Percentiles rank a stretch among this genome's conserved stretches.
phyloP scores from a whole-genome alignment of 1,140 invertebrate species.

The Sminthurinus signatus region DNA sequence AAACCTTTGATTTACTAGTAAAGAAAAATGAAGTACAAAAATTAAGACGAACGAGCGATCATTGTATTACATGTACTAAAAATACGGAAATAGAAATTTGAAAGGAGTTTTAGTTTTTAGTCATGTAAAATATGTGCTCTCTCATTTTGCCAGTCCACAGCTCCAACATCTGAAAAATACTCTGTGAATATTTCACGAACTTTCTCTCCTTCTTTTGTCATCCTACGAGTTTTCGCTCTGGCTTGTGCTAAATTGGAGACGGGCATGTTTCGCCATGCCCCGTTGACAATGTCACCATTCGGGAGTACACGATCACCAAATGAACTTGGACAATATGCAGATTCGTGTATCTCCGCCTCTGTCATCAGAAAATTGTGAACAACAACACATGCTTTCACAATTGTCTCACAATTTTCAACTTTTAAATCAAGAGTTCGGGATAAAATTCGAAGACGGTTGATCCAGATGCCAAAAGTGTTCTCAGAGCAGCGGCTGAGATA shows the following conservation, averaged over 20 bases:
- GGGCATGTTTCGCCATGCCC: slow-evolving; percentile 4
- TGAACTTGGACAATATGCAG: slow-evolving; percentile 4
- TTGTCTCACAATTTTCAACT: slow-evolving; percentile 9
- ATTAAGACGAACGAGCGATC: neutral
- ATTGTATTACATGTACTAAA: neutral
- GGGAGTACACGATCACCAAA: neutral
- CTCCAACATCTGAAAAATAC: neutral
- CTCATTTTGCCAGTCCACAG: slow-evolving; percentile 2
- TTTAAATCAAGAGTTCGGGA: neutral
- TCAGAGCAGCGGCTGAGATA: slow-evolving; percentile 8
- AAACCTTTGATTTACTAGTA: too few relatives aligned
- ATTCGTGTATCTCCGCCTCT: neutral
- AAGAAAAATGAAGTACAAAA: slow-evolving; percentile 1
- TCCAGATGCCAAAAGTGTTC: slow-evolving; percentile 14
- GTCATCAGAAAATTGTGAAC: slow-evolving; percentile 19
- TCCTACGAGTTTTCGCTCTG: neutral
- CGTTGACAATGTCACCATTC: slow-evolving; percentile 10
- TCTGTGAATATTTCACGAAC: neutral
- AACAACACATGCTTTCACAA: slow-evolving; percentile 18
- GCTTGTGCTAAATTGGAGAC: neutral
- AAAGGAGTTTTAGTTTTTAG: too few relatives aligned
- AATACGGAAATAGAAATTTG: neutral
- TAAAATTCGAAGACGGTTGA: neutral
- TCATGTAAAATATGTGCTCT: neutral
- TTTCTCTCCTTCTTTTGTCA: neutral